Evolutionary conservation across 2,797 vertebrate genomes (phyloP).

Genomic region (Rhynchotus rufescens): DNA sequence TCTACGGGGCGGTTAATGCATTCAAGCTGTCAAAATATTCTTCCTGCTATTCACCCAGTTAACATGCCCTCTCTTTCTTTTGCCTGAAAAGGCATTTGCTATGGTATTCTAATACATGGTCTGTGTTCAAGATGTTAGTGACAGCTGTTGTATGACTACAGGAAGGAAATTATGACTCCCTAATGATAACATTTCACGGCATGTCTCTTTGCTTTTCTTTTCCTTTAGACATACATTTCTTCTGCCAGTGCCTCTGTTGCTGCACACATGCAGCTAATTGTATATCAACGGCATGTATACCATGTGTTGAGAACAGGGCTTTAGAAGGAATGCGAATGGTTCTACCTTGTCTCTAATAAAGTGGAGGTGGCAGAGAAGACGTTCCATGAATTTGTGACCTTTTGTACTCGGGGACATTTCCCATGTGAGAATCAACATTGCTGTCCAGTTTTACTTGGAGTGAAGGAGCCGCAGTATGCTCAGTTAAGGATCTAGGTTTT

Average conservation of each 20-base stretch:
- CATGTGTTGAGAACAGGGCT: not conserved
- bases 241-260: conserved; percentile 15
- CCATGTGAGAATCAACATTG: not conserved
- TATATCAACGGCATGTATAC: not conserved
- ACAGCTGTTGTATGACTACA: conserved; percentile 79
- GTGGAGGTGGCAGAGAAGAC: not conserved
- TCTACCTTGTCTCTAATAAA: not conserved
- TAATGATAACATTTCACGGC: conserved; percentile 80
- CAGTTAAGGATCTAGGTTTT: not conserved
- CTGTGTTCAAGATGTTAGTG: conserved; percentile 75
- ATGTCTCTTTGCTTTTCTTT: conserved; percentile 72
- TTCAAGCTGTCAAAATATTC: conserved; percentile 77
- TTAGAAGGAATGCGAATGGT: not conserved
- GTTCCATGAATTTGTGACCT: not conserved
- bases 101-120: conserved; percentile 70
- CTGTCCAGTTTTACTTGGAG: not conserved
- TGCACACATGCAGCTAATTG: not conserved
- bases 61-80: conserved; percentile 58
- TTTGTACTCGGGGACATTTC: not conserved
- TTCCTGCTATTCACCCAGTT: conserved; percentile 66
- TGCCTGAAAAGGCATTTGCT: conserved; percentile 76
- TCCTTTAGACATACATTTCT: conserved; percentile 61
- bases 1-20: conserved; percentile 47
- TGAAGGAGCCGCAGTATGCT: not conserved
- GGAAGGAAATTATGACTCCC: conserved; percentile 79